These are phyloP conservation scores for Drosophila tripunctata DNA, from an alignment of 2,888 invertebrate species.

Conservation along the genomic window DNA sequence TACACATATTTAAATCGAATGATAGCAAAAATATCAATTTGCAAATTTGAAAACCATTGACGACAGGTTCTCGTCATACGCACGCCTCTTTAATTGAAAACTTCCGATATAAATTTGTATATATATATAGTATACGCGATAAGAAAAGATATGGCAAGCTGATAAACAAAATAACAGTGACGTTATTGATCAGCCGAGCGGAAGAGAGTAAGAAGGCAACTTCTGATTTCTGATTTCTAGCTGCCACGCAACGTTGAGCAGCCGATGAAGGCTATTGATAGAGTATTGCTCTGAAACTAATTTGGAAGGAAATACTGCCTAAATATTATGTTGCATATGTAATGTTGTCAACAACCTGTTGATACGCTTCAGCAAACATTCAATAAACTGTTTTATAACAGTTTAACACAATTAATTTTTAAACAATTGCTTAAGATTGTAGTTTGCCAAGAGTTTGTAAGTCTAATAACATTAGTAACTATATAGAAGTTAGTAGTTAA, in stretches of 20 bases:
- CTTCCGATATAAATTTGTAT: conserved; percentile 58
- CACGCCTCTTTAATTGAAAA: conserved; percentile 55
- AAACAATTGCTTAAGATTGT: neutral
- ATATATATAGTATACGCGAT: conserved; percentile 12
- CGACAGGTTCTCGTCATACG: conserved; percentile 2
- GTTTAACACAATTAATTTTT: neutral
- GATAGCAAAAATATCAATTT: neutral
- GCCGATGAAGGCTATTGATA: conserved; percentile 20
- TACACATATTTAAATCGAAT: neutral
- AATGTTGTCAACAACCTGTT: conserved; percentile 3
- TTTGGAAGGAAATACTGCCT: conserved; percentile 6
- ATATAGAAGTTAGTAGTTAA: too few relatives aligned
- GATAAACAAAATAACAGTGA: conserved; percentile 12
- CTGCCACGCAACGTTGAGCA: conserved; percentile 46
- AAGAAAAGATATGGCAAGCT: conserved; percentile 9
- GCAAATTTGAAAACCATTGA: conserved; percentile 20
- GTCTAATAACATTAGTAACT: too few relatives aligned
- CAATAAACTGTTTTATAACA: conserved; percentile 25
- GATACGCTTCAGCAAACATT: conserved; percentile 14
- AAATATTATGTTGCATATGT: neutral
- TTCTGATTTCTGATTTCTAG: conserved; percentile 1
- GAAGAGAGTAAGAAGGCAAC: conserved; percentile 33
- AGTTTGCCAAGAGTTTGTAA: too few relatives aligned
- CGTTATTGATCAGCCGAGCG: conserved; percentile 47
- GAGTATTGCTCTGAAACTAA: neutral